Conservation (phyloP, 2,888 invertebrate species). For the Agrotis ipsilon region DNA sequence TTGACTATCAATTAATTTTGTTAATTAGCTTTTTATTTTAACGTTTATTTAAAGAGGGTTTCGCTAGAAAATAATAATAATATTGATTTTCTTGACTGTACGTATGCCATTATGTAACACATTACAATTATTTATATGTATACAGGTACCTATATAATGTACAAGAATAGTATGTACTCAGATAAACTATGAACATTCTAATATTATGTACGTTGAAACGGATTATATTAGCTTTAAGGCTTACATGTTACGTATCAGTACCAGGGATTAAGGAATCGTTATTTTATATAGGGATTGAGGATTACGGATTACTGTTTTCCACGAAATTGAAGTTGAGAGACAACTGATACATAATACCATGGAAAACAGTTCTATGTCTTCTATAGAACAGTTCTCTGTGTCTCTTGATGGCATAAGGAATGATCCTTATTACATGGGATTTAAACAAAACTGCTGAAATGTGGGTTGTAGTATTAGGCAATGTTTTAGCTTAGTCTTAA, state of each 20-base stretch:
- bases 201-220: background rate
- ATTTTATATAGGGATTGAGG: background rate
- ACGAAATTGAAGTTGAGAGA: background rate
- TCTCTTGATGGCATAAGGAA: background rate
- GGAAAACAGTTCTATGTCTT: background rate
- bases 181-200: background rate
- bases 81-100: background rate
- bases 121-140: too few species aligned
- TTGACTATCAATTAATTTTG: too few species aligned
- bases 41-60: too few species aligned
- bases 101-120: background rate
- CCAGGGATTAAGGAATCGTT: background rate
- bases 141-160: too few species aligned
- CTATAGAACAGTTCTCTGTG: background rate
- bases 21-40: too few species aligned
- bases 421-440: background rate
- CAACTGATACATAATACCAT: background rate
- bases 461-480: background rate
- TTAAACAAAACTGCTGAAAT: background rate
- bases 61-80: background rate
- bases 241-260: background rate
- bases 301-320: conserved; percentile 8
- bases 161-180: background rate
- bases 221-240: too few species aligned
- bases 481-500: background rate